Base-by-base conservation (phyloP, 2,888 invertebrate genomes). In the Hirtodrosophila duncani region DNA sequence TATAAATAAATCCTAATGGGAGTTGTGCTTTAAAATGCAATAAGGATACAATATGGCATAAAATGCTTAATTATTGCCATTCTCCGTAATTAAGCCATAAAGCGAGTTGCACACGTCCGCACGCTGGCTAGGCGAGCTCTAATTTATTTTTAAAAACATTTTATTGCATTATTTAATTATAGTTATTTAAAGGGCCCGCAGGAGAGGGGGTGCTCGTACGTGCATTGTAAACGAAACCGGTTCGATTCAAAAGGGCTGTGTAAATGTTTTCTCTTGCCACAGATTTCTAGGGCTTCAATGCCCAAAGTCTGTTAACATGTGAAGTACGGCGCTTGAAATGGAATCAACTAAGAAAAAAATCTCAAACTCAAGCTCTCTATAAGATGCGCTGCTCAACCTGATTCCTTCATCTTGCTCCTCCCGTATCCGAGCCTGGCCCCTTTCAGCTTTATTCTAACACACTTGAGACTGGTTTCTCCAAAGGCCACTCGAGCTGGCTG, bases 381-480 rank as follows among this genome's bases (percentile, higher is more conserved):
- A 14, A 5, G 2, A 10, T n/a, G n/a, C n/a, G n/a, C n/a, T n/a
- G 29, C 33, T 13, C 26, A 17, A n/a, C 27, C 34, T 29, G 53
- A 51, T 34, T 26, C 41, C 38, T 29, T 4, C 3, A 13, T 13
- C 27, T 24, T 18, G 6, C 10, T 7, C 20, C 13, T 16, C 20
- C 7, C 11, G 39, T 20, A 46, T 43, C 48, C 71, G 57, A 51
- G 43, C 72, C 48, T 51, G 33, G 27, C 59, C 70, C 75, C 77
- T 74, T 77, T 53, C 49, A 78, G 60, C 52, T 60, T 33, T 57
- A 56, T 79, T 75, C 67, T 79, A 72, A 66, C 50, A 72, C 75
- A 77, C 77, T 77, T 58, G 79, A 81, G 77, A 81, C 77, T 77
- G 77, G 77, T 77, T 77, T 68, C 51, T 56, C 63, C 62, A 78